These are phyloP conservation scores for Caenorhabditis sp. DNA, from an alignment of 2,888 invertebrate genomes.

Conservation along the genomic window DNA sequence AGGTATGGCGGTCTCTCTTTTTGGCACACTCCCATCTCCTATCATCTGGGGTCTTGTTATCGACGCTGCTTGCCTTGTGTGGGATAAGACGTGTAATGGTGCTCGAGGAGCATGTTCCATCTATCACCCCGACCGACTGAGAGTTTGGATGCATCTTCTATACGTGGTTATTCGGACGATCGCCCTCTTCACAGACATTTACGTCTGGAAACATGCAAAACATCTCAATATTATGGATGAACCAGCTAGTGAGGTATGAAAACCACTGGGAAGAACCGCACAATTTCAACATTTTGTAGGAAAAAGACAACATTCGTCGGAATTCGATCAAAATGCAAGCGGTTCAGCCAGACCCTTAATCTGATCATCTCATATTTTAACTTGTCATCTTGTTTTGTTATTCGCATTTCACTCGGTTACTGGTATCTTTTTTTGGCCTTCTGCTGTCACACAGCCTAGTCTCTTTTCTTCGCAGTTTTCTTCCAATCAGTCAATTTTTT, in stretches of 20 bases:
- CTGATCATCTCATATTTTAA: conserved; percentile 12
- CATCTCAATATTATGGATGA: conserved; percentile 81
- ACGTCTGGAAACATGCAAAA: conserved; percentile 82
- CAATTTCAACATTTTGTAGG: conserved; percentile 32
- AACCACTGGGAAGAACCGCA: not conserved
- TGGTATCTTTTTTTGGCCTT: conserved; percentile 28
- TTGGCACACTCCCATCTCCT: conserved; percentile 84
- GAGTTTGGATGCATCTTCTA: conserved; percentile 80
- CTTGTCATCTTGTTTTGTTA: conserved; percentile 7
- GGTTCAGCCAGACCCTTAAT: conserved; percentile 51
- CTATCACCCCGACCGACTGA: conserved; percentile 83
- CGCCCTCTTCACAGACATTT: conserved; percentile 80
- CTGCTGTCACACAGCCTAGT: conserved; percentile 10
- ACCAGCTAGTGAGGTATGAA: conserved; percentile 67
- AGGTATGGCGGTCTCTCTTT: conserved; percentile 80
- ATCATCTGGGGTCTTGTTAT: conserved; percentile 84
- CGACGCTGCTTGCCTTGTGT: conserved; percentile 84
- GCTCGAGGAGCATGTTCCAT: conserved; percentile 83
- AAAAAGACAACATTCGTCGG: conserved; percentile 52
- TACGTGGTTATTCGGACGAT: conserved; percentile 77
- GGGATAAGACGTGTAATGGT: conserved; percentile 83
- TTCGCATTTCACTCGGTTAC: conserved; percentile 21
- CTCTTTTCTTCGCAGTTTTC: conserved; percentile 8
- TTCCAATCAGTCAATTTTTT: conserved; percentile 23
- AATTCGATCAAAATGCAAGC: conserved; percentile 59